A percentile compares a stretch with the other conserved stretches of the same genome.
phyloP scores from a whole-genome alignment of 2,888 invertebrate genomes.

The Drosophila kanekoi region DNA sequence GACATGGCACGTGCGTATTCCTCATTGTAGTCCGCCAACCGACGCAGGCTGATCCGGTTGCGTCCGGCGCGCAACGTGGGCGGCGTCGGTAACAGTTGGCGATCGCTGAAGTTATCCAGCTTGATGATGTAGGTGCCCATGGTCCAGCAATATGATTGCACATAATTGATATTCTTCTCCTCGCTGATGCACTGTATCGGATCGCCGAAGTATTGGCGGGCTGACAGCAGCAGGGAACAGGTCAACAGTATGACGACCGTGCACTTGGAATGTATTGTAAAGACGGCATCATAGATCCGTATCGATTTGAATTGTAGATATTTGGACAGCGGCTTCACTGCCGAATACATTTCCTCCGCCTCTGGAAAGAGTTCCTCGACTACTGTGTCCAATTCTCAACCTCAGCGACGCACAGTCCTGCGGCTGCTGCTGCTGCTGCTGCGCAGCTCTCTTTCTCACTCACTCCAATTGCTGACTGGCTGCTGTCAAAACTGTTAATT shows the following conservation, averaged over 20 bases:
- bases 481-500: not conserved
- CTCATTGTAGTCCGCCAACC: slow-evolving; percentile 49
- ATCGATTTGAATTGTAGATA: slow-evolving; percentile 88
- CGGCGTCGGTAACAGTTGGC: not conserved
- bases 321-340: slow-evolving; percentile 87
- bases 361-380: slow-evolving; percentile 65
- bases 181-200: slow-evolving; percentile 91
- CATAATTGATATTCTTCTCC: slow-evolving; percentile 87
- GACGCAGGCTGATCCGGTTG: slow-evolving; percentile 22
- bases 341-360: slow-evolving; percentile 87
- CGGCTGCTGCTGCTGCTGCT: not conserved
- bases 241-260: slow-evolving; percentile 90
- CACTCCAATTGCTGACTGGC: not conserved
- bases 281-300: slow-evolving; percentile 90
- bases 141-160: slow-evolving; percentile 93
- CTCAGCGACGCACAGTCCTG: not conserved
- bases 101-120: slow-evolving; percentile 18
- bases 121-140: slow-evolving; percentile 89
- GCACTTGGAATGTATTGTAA: slow-evolving; percentile 90
- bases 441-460: not conserved
- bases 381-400: slow-evolving; percentile 60
- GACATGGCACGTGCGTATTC: slow-evolving; percentile 59
- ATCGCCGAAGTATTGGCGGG: slow-evolving; percentile 94
- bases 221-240: slow-evolving; percentile 91
- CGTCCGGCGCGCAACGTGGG: not conserved